Evolutionary conservation across 2,888 invertebrate genomes (phyloP), one percentile per base, ranked within the genome.

Genomic region (Seira ritae): DNA sequence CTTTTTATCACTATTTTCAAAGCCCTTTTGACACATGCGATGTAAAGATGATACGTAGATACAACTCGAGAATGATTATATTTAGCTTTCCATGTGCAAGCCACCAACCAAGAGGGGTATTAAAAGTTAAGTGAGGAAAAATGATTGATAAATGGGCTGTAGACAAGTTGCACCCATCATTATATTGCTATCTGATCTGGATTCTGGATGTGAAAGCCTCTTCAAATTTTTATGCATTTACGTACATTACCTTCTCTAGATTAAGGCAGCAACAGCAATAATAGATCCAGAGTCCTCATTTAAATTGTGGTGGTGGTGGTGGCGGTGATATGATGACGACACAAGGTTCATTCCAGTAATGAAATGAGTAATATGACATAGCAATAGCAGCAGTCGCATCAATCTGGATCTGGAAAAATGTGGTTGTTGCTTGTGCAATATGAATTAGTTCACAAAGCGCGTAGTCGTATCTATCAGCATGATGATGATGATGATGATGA

Each of bases 341-440:
- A 50, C 67, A 75, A 67, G 24, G n/a, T 68, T 67, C 22, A 20
- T 19, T 76, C 17, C 60, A 68, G n/a, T n/a, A n/a, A n/a, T n/a
- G n/a, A n/a, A n/a, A n/a, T n/a, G n/a, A n/a, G n/a, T n/a, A n/a
- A n/a, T n/a, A n/a, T n/a, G n/a, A n/a, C n/a, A n/a, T n/a, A n/a
- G n/a, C n/a, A n/a, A n/a, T n/a, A n/a, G 42, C 42, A 12, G 42
- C 42, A 42, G 42, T 42, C 42, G 42, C 42, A 42, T 68, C n/a
- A n/a, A n/a, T n/a, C n/a, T n/a, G n/a, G n/a, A n/a, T n/a, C 76
- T 76, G 76, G 76, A 76, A 68, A 66, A 76, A 76, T 69, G 68
- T 76, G 76, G 76, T 68, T 69, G 55, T 15, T 60, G 69, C 50
- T 20, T 55, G 68, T 69, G 67, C n/a, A 46, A 50, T 1, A 42